phyloP scores from a whole-genome alignment of 2,113 vertebrate genomes.

The Tinamus guttatus region DNA sequence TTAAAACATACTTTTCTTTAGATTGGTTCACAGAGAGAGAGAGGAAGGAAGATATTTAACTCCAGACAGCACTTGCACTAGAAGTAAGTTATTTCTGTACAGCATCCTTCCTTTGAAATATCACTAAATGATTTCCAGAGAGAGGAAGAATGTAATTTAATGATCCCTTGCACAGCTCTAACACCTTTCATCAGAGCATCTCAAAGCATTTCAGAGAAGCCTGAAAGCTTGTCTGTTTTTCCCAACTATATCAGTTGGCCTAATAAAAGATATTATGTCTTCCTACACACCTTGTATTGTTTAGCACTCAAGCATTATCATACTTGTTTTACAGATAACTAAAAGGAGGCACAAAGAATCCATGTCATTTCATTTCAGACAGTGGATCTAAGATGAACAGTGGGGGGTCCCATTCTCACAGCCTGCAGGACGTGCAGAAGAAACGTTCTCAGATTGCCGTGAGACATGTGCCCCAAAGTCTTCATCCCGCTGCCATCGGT shows the following conservation, averaged over 20 bases:
- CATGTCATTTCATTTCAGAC: background rate
- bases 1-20: constrained; percentile 63
- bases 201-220: constrained; percentile 63
- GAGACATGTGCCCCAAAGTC: background rate
- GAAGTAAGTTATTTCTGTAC: constrained; percentile 60
- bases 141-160: constrained; percentile 68
- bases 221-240: constrained; percentile 66
- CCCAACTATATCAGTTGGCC: constrained; percentile 49
- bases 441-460: constrained; percentile 34
- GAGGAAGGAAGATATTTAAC: constrained; percentile 60
- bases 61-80: constrained; percentile 60
- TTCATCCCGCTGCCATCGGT: constrained; percentile 27
- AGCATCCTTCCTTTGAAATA: constrained; percentile 65
- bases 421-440: constrained; percentile 18
- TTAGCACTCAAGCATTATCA: constrained; percentile 65
- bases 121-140: constrained; percentile 67
- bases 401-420: constrained; percentile 40
- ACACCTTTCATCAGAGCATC: constrained; percentile 69
- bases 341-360: constrained; percentile 38
- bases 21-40: constrained; percentile 54
- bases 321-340: constrained; percentile 58
- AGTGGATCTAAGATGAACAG: constrained; percentile 35
- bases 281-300: constrained; percentile 67
- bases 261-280: constrained; percentile 62
- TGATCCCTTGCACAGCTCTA: constrained; percentile 63